Percentiles rank a stretch among this genome's conserved stretches.
These are phyloP conservation scores for Colostygia pectinataria DNA, from an alignment of 2,888 invertebrate genomes.

Conservation along the genomic window DNA sequence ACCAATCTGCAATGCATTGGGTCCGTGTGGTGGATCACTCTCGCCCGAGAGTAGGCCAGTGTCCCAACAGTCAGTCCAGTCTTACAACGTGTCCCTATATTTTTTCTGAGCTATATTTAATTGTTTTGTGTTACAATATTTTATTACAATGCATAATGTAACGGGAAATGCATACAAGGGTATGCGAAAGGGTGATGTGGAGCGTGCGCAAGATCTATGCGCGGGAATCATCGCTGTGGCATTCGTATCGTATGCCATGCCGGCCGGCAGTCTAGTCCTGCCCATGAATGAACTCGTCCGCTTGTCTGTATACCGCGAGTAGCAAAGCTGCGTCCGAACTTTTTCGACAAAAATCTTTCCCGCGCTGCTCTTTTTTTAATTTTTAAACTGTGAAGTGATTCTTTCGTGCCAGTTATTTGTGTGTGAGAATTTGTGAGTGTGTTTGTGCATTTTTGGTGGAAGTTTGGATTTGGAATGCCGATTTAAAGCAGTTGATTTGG, in stretches of 20 bases:
- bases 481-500: conserved; percentile 28
- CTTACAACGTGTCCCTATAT: too few relatives aligned
- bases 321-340: conserved; percentile 57
- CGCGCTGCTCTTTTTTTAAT: conserved; percentile 56
- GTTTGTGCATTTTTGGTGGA: conserved; percentile 47
- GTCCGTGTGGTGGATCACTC: too few relatives aligned
- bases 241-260: conserved; percentile 43
- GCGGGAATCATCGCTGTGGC: conserved; percentile 51
- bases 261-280: conserved; percentile 68
- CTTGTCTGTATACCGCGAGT: conserved; percentile 41
- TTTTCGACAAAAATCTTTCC: conserved; percentile 68
- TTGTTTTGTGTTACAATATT: conserved; percentile 36
- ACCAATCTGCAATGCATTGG: too few relatives aligned
- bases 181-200: conserved; percentile 57
- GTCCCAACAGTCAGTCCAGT: too few relatives aligned
- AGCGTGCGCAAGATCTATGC: conserved; percentile 70
- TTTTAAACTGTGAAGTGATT: conserved; percentile 48
- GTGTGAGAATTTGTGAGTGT: conserved; percentile 46
- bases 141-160: conserved; percentile 36
- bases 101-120: conserved; percentile 4
- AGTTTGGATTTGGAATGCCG: conserved; percentile 47
- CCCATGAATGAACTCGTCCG: conserved; percentile 50
- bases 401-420: conserved; percentile 49
- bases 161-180: conserved; percentile 51
- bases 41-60: too few relatives aligned